Evolutionary conservation across 2,797 vertebrate species (phyloP).

Genomic region (Smutsia temminckii): DNA sequence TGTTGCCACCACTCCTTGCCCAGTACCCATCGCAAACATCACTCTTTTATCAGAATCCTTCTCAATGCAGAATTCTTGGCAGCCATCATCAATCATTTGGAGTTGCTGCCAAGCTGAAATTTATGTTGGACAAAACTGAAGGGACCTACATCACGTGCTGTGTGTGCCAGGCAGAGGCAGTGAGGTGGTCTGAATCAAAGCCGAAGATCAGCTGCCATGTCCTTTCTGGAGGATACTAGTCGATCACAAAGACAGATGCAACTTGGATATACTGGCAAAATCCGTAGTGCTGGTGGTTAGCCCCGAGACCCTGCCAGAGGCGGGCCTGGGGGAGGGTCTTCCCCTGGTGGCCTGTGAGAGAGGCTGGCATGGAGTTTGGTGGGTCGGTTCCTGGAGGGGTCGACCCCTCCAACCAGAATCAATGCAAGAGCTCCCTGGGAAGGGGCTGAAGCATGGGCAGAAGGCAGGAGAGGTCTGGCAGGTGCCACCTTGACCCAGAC

Average conservation of each 20-base stretch:
- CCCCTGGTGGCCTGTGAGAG: not conserved
- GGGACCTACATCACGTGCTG: not conserved
- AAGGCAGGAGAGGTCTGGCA: not conserved
- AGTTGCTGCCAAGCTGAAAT: not conserved
- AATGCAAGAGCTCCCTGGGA: too few relatives aligned
- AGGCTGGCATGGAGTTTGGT: not conserved
- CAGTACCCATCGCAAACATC: not conserved
- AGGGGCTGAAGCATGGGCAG: not conserved
- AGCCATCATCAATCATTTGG: not conserved
- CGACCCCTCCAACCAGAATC: too few relatives aligned
- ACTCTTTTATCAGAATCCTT: slow-evolving; percentile 12
- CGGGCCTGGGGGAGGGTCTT: not conserved
- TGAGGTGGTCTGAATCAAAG: not conserved
- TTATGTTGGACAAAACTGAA: slow-evolving; percentile 13
- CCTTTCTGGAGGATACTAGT: not conserved
- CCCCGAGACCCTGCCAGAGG: not conserved
- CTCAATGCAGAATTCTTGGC: slow-evolving; percentile 24
- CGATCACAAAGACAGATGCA: slow-evolving; percentile 9
- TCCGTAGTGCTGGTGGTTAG: not conserved
- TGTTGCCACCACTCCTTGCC: not conserved
- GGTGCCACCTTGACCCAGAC: not conserved
- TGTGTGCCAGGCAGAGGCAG: not conserved
- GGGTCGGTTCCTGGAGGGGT: not conserved
- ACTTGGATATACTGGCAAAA: not conserved
- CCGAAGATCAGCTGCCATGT: not conserved